A percentile compares a stretch with the other conserved stretches of the same genome.
Conservation (phyloP, 2,888 invertebrate genomes). For the Pachydiplax longipennis region DNA sequence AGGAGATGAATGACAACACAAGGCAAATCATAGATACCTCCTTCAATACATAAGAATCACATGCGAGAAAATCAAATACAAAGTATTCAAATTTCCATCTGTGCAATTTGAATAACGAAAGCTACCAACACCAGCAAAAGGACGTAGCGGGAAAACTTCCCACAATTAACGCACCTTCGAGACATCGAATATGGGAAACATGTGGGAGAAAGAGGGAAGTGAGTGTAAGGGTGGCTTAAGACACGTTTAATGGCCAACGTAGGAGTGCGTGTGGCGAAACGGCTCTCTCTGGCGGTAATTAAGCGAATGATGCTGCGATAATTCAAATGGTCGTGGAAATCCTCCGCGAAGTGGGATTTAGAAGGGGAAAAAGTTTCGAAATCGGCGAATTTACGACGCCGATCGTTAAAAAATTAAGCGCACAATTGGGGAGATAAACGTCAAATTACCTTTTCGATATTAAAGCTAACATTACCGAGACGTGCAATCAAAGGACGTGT, state of each 20-base stretch:
- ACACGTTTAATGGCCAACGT: neutral
- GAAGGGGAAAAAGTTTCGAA: neutral
- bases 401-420: neutral
- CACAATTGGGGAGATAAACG: neutral
- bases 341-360: neutral
- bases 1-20: too few relatives aligned
- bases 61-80: too few relatives aligned
- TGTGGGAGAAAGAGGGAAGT: neutral
- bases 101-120: too few relatives aligned
- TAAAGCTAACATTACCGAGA: neutral
- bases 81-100: too few relatives aligned
- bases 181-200: neutral
- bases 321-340: neutral
- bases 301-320: slow-evolving; percentile 30
- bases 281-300: neutral
- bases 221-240: neutral
- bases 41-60: too few relatives aligned
- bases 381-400: neutral
- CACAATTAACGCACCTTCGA: neutral
- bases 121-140: neutral
- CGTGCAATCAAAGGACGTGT: neutral
- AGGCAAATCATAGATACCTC: too few relatives aligned
- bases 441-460: neutral
- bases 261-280: slow-evolving; percentile 11
- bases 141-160: neutral